Conservation (phyloP, 2,113 vertebrate species). For the human (Homo sapiens) region GRCh38 chr16:76635001-76635500, state of each 20-base stretch:
- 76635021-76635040: neutral
- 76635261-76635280: neutral
- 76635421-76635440: neutral
- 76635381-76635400: neutral
- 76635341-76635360: neutral
- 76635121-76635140: neutral
- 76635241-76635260: slow-evolving; percentile 68
- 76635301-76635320: neutral
- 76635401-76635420: neutral
- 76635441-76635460: rapidly evolving
- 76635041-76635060: neutral
- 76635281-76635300: neutral
- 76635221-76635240: slow-evolving; percentile 66
- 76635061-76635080: neutral
- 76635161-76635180: slow-evolving; percentile 21
- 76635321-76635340: neutral
- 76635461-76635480: neutral
- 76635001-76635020: rapidly evolving
- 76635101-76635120: slow-evolving; percentile 63
- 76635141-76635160: slow-evolving; percentile 70
- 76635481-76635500: neutral
- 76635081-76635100: slow-evolving; percentile 52
- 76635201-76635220: neutral
- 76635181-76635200: neutral
- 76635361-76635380: neutral